phyloP scores from a whole-genome alignment of 1,140 invertebrate genomes.

The Neuroterus valhalla region DNA sequence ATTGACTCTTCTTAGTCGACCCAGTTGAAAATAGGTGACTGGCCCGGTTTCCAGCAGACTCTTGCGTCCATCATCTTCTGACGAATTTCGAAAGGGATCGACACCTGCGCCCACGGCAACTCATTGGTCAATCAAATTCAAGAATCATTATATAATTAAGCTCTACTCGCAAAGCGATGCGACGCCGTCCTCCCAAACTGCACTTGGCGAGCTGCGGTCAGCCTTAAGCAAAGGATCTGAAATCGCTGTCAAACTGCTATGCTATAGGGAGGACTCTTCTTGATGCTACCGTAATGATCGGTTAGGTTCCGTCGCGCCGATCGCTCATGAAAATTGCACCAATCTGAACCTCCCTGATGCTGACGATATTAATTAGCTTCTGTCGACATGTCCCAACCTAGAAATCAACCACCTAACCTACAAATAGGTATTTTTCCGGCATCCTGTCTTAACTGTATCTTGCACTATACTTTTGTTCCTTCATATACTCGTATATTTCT shows the following conservation, averaged over 20 bases:
- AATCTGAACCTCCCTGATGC: not conserved
- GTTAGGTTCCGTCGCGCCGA: conserved; percentile 22
- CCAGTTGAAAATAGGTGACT: conserved; percentile 73
- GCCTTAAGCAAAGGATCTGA: not conserved
- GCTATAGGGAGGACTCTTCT: not conserved
- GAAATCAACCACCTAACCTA: conserved; percentile 24
- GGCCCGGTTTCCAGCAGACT: conserved; percentile 64
- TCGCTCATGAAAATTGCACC: conserved; percentile 25
- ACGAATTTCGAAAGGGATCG: conserved; percentile 58
- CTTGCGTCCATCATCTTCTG: conserved; percentile 61
- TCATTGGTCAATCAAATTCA: conserved; percentile 43
- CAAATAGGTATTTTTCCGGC: conserved; percentile 20
- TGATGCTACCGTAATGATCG: conserved; percentile 18
- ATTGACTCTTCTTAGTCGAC: conserved; percentile 54
- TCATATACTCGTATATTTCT: not conserved
- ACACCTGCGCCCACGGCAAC: conserved; percentile 40
- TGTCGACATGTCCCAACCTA: conserved; percentile 24
- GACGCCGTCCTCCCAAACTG: too few relatives aligned
- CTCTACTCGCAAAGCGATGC: too few relatives aligned
- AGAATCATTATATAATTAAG: too few relatives aligned
- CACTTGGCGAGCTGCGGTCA: too few relatives aligned
- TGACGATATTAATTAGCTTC: conserved; percentile 27
- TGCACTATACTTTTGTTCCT: conserved; percentile 10
- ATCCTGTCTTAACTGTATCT: conserved; percentile 29
- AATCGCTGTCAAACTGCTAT: conserved; percentile 3